Base-by-base conservation (phyloP, 2,797 vertebrate species). In the Aphelocoma californica region DNA sequence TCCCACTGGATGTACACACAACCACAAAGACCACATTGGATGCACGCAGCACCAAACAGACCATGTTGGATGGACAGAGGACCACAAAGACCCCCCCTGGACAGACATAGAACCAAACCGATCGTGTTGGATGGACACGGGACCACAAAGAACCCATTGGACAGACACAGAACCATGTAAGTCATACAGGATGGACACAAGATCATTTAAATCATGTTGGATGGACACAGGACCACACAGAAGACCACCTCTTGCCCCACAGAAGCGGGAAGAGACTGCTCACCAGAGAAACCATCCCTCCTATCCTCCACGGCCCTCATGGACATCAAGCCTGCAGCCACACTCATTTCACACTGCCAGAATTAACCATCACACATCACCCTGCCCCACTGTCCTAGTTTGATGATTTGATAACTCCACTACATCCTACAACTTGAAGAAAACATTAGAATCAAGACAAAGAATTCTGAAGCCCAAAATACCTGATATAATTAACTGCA, bases 11-110 rank as follows among this genome's bases (percentile, higher is more conserved):
- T 6, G 8, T 7, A 40, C 58, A 14, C 26, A 40, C 25, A 61
- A 6, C 38, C 60, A 31, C 9, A 2, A 29, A 29, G 38, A 32
- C 7, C 24, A 1, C 1, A 8, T 1, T 5, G 8, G 31, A 40
- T 2, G 28, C 45, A 51, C 8, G 0, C 24, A 0, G 10, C 12
- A 34, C 16, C 38, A 32, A 4, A 9, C 2, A 29, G 36, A 32
- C 12, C 24, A 1, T 1, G 10, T 1, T 5, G 8, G 31, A 40
- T 1, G 28, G 62, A 51, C 15, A 0, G 18, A 0, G 10, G 12
- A 34, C 14, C 38, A 31, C 7, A 24, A 5, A 42, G 38, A 42
- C 19, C 38, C 14, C 28, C 28, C 3, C 6, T 24, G 54, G 32
- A 56, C 18, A 19, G 13, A 14, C 54, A 54, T 5, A 42, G 40